Evolutionary conservation across 2,113 vertebrate species (phyloP), one percentile per base, ranked within the genome.

Genomic region (Eidolon helvum): DNA sequence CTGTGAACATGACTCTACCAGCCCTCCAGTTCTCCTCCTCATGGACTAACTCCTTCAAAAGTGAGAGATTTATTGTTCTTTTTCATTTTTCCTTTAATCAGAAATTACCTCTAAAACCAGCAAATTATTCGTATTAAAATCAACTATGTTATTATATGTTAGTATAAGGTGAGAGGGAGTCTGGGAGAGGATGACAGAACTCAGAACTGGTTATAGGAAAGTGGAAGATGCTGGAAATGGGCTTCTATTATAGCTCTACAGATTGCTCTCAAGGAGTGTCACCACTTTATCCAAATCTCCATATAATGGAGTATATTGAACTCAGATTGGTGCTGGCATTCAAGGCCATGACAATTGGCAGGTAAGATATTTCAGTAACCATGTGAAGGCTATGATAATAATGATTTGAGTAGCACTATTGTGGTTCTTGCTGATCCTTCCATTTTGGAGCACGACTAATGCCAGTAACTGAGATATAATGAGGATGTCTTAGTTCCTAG

Each of bases 21-120:
- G 15, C 1, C 3, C 14, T 2, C 4, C 4, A 15, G 59, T 43
- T 11, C 14, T 1, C 3, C 68, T 1, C 2, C 11, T 12, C 19
- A 7, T 0, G 15, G n/a, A 33, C 18, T 38, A 55, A 16, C 14
- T 30, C 7, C 61, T 22, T n/a, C 1, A 82, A 82, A 65, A 82
- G 3, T 0, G 4, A 87, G 19, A 92, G 16, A 83, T 48, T 35
- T 16, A 63, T 69, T 72, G 5, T 38, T 61, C 8, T 55, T 65
- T 84, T 83, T 33, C 48, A 35, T 59, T 78, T 28, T 18, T 40
- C 0, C 10, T 74, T 85, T 77, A 7, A 77, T 88, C 63, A 72
- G 10, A 43, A 85, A 61, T 78, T 40, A 72, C 4, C 66, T 77
- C 16, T 26, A 69, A 85, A 19, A 2, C 2, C 40, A 1, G 18